phyloP scores from a whole-genome alignment of 2,113 vertebrate species.

The Halichoeres trimaculatus region DNA sequence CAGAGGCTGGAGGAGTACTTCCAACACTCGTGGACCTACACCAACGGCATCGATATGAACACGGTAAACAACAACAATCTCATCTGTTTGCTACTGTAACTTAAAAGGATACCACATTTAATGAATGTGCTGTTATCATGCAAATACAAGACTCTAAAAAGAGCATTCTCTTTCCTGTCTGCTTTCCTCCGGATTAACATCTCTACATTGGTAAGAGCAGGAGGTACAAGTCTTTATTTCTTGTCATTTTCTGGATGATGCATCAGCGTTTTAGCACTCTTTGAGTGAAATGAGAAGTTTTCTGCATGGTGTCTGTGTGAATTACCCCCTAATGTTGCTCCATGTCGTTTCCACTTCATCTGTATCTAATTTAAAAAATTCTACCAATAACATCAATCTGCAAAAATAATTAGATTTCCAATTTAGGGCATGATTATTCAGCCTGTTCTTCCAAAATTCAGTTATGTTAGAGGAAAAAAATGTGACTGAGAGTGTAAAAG shows the following conservation, averaged over 20 bases:
- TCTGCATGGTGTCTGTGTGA: conserved; percentile 6
- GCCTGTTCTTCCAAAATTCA: background rate
- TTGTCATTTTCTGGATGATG: conserved; percentile 27
- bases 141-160: conserved; percentile 85
- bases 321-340: conserved; percentile 2
- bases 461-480: no score
- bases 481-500: no score
- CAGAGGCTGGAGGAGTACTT: conserved; percentile 98
- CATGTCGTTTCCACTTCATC: background rate
- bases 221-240: conserved; percentile 89
- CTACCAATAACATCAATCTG: background rate
- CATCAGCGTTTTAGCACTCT: background rate
- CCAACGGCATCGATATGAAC: conserved; percentile 99
- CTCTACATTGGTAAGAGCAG: conserved; percentile 94
- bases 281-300: background rate
- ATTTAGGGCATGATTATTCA: background rate
- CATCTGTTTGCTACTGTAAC: background rate
- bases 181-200: conserved; percentile 92
- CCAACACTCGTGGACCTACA: conserved; percentile 98
- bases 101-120: background rate
- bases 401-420: background rate
- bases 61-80: conserved; percentile 86
- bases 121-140: background rate
- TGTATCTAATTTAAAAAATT: background rate
- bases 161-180: conserved; percentile 90